Conservation (phyloP, 1,140 invertebrate genomes). For the Drosophila tropicalis region DNA sequence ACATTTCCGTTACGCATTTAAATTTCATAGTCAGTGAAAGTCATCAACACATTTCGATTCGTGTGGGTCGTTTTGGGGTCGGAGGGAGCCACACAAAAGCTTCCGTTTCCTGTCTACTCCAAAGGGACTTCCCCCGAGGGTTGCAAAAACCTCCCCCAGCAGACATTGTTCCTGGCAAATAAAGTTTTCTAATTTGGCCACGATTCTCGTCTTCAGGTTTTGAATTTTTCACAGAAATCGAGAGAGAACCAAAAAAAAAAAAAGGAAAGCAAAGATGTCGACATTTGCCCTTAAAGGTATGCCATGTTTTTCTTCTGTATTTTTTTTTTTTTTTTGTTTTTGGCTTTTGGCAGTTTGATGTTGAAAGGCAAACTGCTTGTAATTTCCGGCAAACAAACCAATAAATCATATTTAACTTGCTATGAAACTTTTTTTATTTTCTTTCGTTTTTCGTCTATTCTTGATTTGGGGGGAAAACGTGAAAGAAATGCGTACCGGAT, state of each 20-base stretch:
- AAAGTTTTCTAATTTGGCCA: constrained; percentile 79
- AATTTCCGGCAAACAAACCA: constrained; percentile 83
- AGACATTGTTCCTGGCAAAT: constrained; percentile 60
- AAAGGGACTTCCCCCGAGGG: constrained; percentile 76
- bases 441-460: background rate
- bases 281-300: constrained; percentile 50
- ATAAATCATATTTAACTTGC: constrained; percentile 82
- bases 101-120: constrained; percentile 79
- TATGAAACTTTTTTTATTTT: constrained; percentile 37
- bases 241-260: background rate
- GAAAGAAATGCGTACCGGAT: constrained; percentile 61
- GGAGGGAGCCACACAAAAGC: constrained; percentile 65
- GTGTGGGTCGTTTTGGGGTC: background rate
- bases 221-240: constrained; percentile 59
- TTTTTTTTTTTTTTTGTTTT: constrained; percentile 37
- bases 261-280: constrained; percentile 14
- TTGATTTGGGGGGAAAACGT: constrained; percentile 21
- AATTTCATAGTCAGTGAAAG: constrained; percentile 82
- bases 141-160: constrained; percentile 60
- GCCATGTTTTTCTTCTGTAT: constrained; percentile 35
- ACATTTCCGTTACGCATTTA: constrained; percentile 82
- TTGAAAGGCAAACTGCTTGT: constrained; percentile 59
- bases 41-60: constrained; percentile 69
- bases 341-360: constrained; percentile 47
- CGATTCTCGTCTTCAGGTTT: constrained; percentile 65